phyloP scores from a whole-genome alignment of 1,140 invertebrate species.

The Heliconius hermathena region DNA sequence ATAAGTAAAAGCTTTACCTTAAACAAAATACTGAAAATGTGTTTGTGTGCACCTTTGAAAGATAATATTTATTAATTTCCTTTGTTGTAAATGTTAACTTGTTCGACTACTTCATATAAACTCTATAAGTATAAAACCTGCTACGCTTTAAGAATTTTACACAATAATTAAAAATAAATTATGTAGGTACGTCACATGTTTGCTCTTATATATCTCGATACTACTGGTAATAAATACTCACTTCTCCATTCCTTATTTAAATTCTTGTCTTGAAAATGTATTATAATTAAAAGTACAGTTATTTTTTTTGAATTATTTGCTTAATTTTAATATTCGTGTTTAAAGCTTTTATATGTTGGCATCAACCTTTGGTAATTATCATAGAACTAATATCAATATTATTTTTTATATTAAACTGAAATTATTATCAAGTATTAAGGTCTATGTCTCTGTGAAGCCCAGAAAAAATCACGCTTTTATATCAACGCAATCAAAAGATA shows the following conservation, averaged over 20 bases:
- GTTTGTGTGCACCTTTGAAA: not conserved
- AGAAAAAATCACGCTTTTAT: too few relatives aligned
- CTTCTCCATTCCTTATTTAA: not conserved
- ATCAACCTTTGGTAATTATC: not conserved
- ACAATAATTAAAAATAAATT: constrained; percentile 5
- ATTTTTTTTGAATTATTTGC: not conserved
- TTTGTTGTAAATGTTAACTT: not conserved
- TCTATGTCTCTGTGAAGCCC: too few relatives aligned
- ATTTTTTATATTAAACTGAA: too few relatives aligned
- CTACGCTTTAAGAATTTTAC: not conserved
- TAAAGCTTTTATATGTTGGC: not conserved
- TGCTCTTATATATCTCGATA: not conserved
- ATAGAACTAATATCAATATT: too few relatives aligned
- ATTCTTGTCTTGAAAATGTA: not conserved
- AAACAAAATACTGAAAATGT: not conserved
- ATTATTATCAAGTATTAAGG: too few relatives aligned
- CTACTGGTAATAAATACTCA: not conserved
- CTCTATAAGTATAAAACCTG: not conserved
- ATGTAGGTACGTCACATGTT: not conserved
- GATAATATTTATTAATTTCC: not conserved
- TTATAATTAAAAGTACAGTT: not conserved
- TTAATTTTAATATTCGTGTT: not conserved
- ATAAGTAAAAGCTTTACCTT: not conserved
- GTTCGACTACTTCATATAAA: not conserved
- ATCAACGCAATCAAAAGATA: too few relatives aligned